A percentile compares a stretch with the other conserved stretches of the same genome.
Conservation (phyloP, 2,888 invertebrate genomes). For the Podotricha telesiphe region DNA sequence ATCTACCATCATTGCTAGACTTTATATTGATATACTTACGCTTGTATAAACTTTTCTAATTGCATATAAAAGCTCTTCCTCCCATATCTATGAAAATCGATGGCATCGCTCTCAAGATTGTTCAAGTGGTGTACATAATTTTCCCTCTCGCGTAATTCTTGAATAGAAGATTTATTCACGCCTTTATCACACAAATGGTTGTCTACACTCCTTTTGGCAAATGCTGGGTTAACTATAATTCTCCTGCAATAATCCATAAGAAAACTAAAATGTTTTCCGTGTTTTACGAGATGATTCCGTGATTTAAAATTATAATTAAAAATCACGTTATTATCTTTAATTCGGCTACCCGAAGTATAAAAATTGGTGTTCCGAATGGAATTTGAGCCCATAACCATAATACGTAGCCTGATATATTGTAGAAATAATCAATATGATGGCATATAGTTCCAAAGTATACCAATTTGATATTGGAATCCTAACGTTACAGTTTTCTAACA, state of each 20-base stretch:
- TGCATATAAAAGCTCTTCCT: constrained; percentile 85
- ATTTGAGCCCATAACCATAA: no score
- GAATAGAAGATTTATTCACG: constrained; percentile 48
- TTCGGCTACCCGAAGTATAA: no score
- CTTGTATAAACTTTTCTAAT: constrained; percentile 85
- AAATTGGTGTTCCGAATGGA: no score
- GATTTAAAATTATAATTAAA: no score
- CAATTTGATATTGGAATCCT: no score
- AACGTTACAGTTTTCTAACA: no score
- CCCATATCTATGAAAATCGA: constrained; percentile 84
- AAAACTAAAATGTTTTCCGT: neutral
- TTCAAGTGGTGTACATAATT: constrained; percentile 56
- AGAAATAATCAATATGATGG: no score
- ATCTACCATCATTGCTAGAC: no score
- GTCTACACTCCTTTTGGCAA: constrained; percentile 74
- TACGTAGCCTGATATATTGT: no score
- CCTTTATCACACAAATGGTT: constrained; percentile 22
- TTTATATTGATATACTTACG: constrained; percentile 76
- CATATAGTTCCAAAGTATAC: no score
- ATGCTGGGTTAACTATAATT: constrained; percentile 73
- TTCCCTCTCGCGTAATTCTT: constrained; percentile 66
- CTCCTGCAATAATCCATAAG: constrained; percentile 54
- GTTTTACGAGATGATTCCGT: no score
- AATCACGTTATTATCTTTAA: no score
- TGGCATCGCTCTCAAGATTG: constrained; percentile 57